Percentiles rank a stretch among this genome's conserved stretches.
These are phyloP conservation scores for Hylia prasina DNA, from an alignment of 2,113 vertebrate species.

Conservation along the genomic window DNA sequence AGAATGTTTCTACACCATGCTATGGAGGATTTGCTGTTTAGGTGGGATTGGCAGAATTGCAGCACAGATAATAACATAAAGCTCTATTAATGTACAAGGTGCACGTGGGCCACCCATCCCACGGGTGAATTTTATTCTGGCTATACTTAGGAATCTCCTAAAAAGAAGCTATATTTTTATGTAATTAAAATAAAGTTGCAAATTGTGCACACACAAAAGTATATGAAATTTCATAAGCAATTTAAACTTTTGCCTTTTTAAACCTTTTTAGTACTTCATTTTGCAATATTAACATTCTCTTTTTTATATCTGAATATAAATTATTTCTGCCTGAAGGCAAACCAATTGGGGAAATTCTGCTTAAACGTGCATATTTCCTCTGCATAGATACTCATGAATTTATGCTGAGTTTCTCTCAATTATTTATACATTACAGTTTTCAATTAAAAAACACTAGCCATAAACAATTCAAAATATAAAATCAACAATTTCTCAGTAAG, in stretches of 20 bases:
- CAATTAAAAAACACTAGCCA: conserved; percentile 28
- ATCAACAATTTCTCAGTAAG: not conserved
- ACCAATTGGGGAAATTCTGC: conserved; percentile 10
- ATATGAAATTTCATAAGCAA: not conserved
- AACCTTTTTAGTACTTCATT: conserved; percentile 18
- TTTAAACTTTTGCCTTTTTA: conserved; percentile 6
- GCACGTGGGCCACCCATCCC: not conserved
- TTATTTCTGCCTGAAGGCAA: conserved; percentile 35
- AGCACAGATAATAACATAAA: not conserved
- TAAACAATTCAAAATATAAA: conserved; percentile 6
- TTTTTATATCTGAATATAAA: conserved; percentile 1
- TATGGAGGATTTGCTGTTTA: not conserved
- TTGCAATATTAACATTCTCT: conserved; percentile 9
- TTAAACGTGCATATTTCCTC: conserved; percentile 22
- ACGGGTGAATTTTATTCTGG: not conserved
- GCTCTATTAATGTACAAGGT: not conserved
- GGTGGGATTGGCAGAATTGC: not conserved
- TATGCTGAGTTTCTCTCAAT: not conserved
- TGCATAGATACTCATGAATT: not conserved
- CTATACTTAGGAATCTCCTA: not conserved
- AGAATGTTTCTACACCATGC: not conserved
- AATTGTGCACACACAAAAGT: not conserved
- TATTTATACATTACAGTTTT: conserved; percentile 10
- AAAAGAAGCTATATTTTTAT: not conserved
- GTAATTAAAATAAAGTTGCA: not conserved